Evolutionary conservation across 37 sponge, comb jelly and placozoan genomes (phyloP).

Genomic region (Theonella swinhoei): DNA sequence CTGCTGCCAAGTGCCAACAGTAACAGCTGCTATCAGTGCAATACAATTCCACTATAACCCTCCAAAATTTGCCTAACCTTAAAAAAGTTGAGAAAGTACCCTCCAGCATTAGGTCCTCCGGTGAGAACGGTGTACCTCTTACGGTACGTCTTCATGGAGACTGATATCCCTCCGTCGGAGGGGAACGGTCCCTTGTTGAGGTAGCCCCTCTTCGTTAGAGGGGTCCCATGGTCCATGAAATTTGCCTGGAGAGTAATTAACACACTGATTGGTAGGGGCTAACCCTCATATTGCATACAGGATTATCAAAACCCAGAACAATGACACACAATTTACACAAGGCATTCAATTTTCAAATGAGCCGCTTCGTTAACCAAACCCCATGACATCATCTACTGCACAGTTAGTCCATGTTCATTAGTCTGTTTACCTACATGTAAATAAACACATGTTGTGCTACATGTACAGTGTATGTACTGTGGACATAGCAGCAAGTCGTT

Average conservation of each 20-base stretch:
- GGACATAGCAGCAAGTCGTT: conserved; percentile 31
- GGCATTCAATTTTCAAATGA: too few relatives aligned
- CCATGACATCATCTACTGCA: too few relatives aligned
- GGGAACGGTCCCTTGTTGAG: conserved; percentile 72
- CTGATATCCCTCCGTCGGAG: conserved; percentile 23
- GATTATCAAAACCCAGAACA: background rate
- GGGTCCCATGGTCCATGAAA: conserved; percentile 1
- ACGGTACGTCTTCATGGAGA: conserved; percentile 45
- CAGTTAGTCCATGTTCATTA: too few relatives aligned
- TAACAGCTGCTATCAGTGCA: too few relatives aligned
- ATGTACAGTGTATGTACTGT: background rate
- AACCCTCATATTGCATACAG: background rate
- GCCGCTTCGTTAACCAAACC: too few relatives aligned
- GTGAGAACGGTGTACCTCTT: conserved; percentile 63
- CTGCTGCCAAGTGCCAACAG: too few relatives aligned
- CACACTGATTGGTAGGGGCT: too few relatives aligned
- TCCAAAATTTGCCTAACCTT: conserved; percentile 48
- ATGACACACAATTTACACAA: background rate
- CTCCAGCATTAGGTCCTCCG: conserved; percentile 39
- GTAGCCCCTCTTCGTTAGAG: conserved; percentile 56
- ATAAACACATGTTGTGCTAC: too few relatives aligned
- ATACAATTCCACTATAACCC: too few relatives aligned
- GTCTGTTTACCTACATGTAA: too few relatives aligned
- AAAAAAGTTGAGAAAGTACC: conserved; percentile 48
- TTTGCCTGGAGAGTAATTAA: too few relatives aligned